phyloP scores from a whole-genome alignment of 2,113 vertebrate genomes.

The Pimephales promelas region DNA sequence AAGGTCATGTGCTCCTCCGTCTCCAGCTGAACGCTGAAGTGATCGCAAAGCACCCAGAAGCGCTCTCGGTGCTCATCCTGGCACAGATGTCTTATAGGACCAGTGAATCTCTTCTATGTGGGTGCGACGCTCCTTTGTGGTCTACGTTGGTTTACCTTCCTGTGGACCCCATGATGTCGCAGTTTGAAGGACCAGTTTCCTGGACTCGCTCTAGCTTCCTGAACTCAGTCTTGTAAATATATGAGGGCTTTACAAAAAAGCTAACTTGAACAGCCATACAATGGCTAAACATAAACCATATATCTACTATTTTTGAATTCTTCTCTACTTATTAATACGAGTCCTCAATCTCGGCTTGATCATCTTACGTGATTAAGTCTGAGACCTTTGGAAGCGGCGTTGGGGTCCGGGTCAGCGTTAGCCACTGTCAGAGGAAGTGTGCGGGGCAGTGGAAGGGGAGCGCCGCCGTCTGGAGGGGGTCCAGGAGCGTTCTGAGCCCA shows the following conservation, averaged over 20 bases:
- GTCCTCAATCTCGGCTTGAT: conserved; percentile 21
- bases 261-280: conserved; percentile 87
- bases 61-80: conserved; percentile 58
- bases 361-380: conserved; percentile 33
- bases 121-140: conserved; percentile 44
- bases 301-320: conserved; percentile 57
- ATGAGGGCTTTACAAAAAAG: conserved; percentile 88
- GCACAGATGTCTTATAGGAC: conserved; percentile 49
- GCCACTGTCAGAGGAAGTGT: conserved; percentile 86
- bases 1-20: conserved; percentile 67
- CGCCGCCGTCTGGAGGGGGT: conserved; percentile 76
- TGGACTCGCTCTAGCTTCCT: conserved; percentile 79
- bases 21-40: conserved; percentile 58
- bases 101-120: conserved; percentile 40
- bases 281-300: conserved; percentile 78
- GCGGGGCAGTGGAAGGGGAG: conserved; percentile 83
- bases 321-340: conserved; percentile 55
- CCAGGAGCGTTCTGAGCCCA: conserved; percentile 79
- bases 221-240: conserved; percentile 80
- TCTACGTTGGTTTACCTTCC: conserved; percentile 53
- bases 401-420: conserved; percentile 62
- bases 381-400: conserved; percentile 13
- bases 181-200: conserved; percentile 67
- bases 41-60: conserved; percentile 59
- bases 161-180: conserved; percentile 29